Base-by-base conservation (phyloP, 2,797 vertebrate genomes). In the Toxotes lorentzi region DNA sequence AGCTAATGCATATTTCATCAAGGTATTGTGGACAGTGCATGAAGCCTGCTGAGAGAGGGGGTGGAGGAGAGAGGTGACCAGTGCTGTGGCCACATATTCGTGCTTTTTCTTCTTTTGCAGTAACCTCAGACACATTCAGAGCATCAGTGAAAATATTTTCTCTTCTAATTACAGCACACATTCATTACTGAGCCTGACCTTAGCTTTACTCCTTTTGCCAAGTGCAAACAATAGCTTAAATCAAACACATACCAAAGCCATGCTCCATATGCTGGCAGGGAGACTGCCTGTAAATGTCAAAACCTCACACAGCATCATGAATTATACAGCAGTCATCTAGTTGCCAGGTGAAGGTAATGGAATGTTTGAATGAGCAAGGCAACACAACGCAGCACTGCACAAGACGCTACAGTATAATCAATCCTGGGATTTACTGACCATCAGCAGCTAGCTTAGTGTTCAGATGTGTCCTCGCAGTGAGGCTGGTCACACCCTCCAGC, bases 1-100 rank as follows among this genome's bases (percentile, higher is more conserved):
- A 71, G 77, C 71, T 82, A 75, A 88, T 92, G 79, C 83, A 92
- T 93, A 87, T 92, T 93, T 93, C 73, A 92, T 92, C 68, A 85
- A 56, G 66, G 76, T 53, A 75, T 81, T 77, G 81, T 87, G 79
- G 82, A 82, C 78, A 78, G 47, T 77, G 82, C 64, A 53, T 45
- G 71, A 59, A 75, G 61, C 69, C 70, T 72, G 70, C 48, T 76
- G 76, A 56, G 72, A 66, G 72, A 75, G 16, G 11, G 23, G 24
- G 16, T 45, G 64, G 68, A 53, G 43, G 48, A 51, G 48, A 51
- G 59, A 65, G 56, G 40, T 48, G 64, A 70, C 63, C 63, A 59
- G 34, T 23, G 34, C 2, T 53, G 60, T 47, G 65, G 57, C 43
- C 41, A 58, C 61, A 54, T 19, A 68, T 58, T 24, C 17, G 23